Evolutionary conservation across 2,888 invertebrate genomes (phyloP).

Genomic region (Zele albiditarsus): DNA sequence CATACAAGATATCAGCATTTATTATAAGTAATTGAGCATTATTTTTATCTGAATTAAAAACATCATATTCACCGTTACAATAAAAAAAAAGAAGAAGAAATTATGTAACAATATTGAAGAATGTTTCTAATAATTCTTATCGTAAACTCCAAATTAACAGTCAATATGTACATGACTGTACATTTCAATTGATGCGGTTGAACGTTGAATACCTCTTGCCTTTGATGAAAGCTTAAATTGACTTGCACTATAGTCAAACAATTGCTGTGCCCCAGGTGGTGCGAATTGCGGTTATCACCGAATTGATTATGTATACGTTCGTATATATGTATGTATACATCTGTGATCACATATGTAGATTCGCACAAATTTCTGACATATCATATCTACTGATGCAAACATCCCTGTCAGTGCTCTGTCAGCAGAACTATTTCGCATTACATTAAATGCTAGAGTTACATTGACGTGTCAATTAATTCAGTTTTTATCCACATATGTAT

Average conservation of each 20-base stretch:
- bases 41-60: no score
- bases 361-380: not conserved
- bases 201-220: not conserved
- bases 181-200: not conserved
- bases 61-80: no score
- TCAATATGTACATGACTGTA: no score
- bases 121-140: no score
- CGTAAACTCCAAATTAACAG: no score
- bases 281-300: conserved; percentile 31
- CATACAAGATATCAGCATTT: no score
- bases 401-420: not conserved
- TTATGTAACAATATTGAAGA: no score
- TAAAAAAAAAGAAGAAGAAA: no score
- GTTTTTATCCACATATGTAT: not conserved
- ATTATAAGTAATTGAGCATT: no score
- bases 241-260: conserved; percentile 1
- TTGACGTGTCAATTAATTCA: not conserved
- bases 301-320: conserved; percentile 45
- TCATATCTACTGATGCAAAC: not conserved
- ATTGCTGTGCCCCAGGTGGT: conserved; percentile 32
- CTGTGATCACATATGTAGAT: not conserved
- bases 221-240: not conserved
- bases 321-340: not conserved
- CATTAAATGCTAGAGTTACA: not conserved
- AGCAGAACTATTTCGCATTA: not conserved